These are phyloP conservation scores for Gobiocypris rarus DNA, from an alignment of 2,113 vertebrate species.

Conservation along the genomic window DNA sequence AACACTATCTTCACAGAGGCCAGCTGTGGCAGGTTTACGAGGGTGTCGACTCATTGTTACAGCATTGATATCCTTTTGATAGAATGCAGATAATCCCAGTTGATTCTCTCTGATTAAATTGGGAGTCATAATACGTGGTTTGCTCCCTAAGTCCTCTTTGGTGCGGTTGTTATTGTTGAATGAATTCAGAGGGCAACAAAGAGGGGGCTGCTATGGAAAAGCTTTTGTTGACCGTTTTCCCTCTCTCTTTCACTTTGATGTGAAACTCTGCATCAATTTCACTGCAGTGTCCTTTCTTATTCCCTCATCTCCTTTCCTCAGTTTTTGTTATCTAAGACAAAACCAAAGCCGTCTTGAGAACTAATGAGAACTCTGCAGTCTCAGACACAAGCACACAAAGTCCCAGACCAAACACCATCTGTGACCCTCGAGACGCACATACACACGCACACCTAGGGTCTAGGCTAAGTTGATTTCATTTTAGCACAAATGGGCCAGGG, in stretches of 20 bases:
- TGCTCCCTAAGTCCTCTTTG: slow-evolving; percentile 71
- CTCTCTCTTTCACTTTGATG: slow-evolving; percentile 53
- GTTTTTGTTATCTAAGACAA: slow-evolving; percentile 61
- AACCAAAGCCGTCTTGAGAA: slow-evolving; percentile 59
- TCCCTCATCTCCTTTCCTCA: slow-evolving; percentile 24
- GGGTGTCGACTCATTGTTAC: slow-evolving; percentile 60
- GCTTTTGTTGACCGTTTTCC: slow-evolving; percentile 43
- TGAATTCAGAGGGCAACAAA: slow-evolving; percentile 47
- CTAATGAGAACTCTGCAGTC: slow-evolving; percentile 56
- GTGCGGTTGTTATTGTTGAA: slow-evolving; percentile 63
- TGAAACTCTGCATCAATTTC: slow-evolving; percentile 33
- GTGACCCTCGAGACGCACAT: slow-evolving; percentile 20
- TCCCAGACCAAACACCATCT: slow-evolving; percentile 49
- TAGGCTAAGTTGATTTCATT: slow-evolving; percentile 49
- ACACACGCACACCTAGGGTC: slow-evolving; percentile 50
- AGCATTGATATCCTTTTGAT: slow-evolving; percentile 75
- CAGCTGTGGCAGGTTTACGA: slow-evolving; percentile 63
- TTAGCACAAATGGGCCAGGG: slow-evolving; percentile 63
- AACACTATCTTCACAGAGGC: slow-evolving; percentile 51
- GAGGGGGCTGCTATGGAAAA: slow-evolving; percentile 58
- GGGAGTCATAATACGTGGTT: slow-evolving; percentile 67
- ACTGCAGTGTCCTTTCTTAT: slow-evolving; percentile 57
- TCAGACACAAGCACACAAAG: slow-evolving; percentile 18
- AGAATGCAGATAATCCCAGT: slow-evolving; percentile 66
- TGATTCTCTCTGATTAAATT: slow-evolving; percentile 75